These are phyloP conservation scores for Cyprinella venusta DNA, from an alignment of 2,797 vertebrate species.

Conservation along the genomic window DNA sequence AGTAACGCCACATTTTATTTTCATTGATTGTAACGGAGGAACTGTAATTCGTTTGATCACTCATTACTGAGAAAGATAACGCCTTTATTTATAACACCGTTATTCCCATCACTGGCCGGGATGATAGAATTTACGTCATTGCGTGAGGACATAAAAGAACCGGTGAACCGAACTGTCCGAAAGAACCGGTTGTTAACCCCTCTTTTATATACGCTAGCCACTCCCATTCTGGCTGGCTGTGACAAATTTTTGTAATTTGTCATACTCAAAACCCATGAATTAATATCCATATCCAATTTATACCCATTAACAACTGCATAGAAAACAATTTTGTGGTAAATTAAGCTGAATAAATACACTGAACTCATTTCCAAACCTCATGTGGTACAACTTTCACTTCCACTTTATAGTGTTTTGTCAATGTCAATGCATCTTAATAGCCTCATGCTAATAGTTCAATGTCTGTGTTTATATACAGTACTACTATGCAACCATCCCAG, in stretches of 20 bases:
- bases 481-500: conserved; percentile 5
- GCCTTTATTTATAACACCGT: too few species aligned
- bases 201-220: too few species aligned
- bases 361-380: neutral
- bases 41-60: too few species aligned
- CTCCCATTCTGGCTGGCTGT: too few species aligned
- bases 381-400: neutral
- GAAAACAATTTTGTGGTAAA: neutral
- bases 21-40: too few species aligned
- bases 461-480: neutral
- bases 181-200: too few species aligned
- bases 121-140: too few species aligned
- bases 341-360: neutral
- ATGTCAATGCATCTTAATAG: neutral
- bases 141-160: too few species aligned
- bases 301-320: neutral
- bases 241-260: neutral
- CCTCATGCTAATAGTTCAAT: conserved; percentile 17
- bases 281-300: neutral
- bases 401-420: neutral
- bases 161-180: too few species aligned
- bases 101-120: too few species aligned
- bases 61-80: too few species aligned
- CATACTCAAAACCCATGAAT: neutral
- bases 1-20: too few species aligned